These are phyloP conservation scores for Epiblema foenella DNA, from an alignment of 2,888 invertebrate species.

Conservation along the genomic window DNA sequence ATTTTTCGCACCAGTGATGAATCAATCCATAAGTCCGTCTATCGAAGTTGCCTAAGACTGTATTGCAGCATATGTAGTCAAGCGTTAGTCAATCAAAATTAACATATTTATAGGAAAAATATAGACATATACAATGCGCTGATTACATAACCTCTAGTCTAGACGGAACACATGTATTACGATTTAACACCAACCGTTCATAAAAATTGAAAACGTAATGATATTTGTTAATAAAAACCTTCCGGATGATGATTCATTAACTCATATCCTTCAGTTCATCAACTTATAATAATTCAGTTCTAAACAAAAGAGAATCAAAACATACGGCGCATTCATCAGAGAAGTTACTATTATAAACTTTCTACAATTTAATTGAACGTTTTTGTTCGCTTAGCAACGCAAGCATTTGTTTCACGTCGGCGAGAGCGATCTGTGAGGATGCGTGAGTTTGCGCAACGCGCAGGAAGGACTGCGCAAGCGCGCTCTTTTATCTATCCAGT, in stretches of 20 bases:
- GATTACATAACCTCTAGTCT: background rate
- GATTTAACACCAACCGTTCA: too few species aligned
- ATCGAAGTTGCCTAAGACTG: background rate
- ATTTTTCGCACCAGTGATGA: too few species aligned
- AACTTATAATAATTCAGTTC: too few species aligned
- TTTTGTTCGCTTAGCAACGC: slow-evolving; percentile 5
- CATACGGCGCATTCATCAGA: background rate
- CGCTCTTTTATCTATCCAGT: slow-evolving; percentile 7
- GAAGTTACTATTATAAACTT: background rate
- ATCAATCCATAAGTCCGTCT: too few species aligned
- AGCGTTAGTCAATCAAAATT: background rate
- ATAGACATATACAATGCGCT: background rate
- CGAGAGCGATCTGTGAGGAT: slow-evolving; percentile 3
- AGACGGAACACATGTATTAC: background rate
- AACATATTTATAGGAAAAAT: background rate
- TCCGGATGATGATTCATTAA: too few species aligned
- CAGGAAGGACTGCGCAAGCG: slow-evolving; percentile 28
- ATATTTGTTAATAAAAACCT: too few species aligned
- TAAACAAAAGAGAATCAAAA: background rate
- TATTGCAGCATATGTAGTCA: background rate
- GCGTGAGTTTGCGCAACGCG: slow-evolving; percentile 4
- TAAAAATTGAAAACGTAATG: too few species aligned
- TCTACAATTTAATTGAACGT: background rate
- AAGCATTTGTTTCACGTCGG: slow-evolving; percentile 11
- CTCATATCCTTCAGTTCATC: too few species aligned